Evolutionary conservation across 53 echinoderm and acorn worm genomes (phyloP), one percentile per base, ranked within the genome.

Genomic region (Crossaster papposus): DNA sequence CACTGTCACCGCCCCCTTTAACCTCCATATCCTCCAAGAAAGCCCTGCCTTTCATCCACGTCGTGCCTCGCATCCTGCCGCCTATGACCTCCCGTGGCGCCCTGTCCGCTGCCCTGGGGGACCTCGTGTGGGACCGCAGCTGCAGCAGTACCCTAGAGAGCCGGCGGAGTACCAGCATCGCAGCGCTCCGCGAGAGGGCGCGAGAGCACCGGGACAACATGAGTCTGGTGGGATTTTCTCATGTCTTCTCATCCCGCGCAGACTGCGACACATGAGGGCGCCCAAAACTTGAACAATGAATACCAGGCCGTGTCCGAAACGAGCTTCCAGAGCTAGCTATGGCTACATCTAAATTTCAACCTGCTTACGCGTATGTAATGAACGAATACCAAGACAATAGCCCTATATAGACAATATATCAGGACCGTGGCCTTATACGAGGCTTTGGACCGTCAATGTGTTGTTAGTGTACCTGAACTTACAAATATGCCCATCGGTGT

Each of bases 181-280:
- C 96, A 2, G 83, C 53, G 20, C 83, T 96, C 24, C 90, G 96
- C 31, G 90, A 96, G 37, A 89, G 94, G 79, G 96, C 96, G 50
- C 86, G 75, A 32, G 92, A 92, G 44, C 78, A 78, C 20, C 51
- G 64, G 35, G 89, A 81, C 65, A 85, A 54, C 79, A 77, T 90
- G 2, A 62, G 77, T 15, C 82, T 90, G 64, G 51, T 90, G 36
- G 90, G 83, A 51, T 83, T 83, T 73, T 50, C 90, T 3, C 83
- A 76, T 22, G 64, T 90, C 17, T 90, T 83, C 65, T 77, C 88
- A 4, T 77, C 77, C 52, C 62, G 78, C 31, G 20, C 77, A 50
- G 65, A 64, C 31, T 22, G 29, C n/a, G 64, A 77, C 26, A 36
- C 58, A 18, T 88, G 78, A 88, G 26, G 54, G 22, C 11, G 11